These are phyloP conservation scores for Lysiphlebus fabarum DNA, from an alignment of 1,140 invertebrate genomes.

Conservation along the genomic window DNA sequence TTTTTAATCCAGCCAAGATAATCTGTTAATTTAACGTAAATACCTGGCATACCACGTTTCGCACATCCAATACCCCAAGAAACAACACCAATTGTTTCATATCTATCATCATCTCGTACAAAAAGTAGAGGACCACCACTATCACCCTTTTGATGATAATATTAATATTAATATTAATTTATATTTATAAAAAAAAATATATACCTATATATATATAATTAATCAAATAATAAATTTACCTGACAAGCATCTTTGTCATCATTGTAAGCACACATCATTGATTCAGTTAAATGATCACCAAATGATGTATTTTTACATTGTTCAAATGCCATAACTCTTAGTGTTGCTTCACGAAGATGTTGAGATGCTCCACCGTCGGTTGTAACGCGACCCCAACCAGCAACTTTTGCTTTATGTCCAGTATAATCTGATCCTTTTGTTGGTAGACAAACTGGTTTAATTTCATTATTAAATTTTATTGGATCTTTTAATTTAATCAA, in stretches of 20 bases:
- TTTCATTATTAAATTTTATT: constrained; percentile 44
- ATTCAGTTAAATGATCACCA: constrained; percentile 48
- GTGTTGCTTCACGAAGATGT: constrained; percentile 55
- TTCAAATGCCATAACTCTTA: constrained; percentile 50
- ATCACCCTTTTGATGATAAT: constrained; percentile 61
- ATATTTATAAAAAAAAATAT: constrained; percentile 2
- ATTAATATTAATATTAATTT: neutral
- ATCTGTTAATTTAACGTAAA: constrained; percentile 59
- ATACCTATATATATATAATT: no score
- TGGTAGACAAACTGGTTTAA: constrained; percentile 60
- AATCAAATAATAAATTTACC: constrained; percentile 38
- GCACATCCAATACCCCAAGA: constrained; percentile 65
- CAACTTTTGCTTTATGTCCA: constrained; percentile 55
- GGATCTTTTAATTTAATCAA: constrained; percentile 54
- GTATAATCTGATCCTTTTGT: constrained; percentile 53
- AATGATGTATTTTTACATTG: constrained; percentile 49
- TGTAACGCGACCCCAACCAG: constrained; percentile 63
- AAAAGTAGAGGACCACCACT: constrained; percentile 58
- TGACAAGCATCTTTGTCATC: constrained; percentile 62
- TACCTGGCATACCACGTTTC: constrained; percentile 56
- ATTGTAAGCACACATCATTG: constrained; percentile 57
- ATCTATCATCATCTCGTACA: constrained; percentile 44
- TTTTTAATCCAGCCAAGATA: constrained; percentile 59
- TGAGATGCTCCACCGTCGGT: constrained; percentile 53
- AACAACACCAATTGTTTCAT: constrained; percentile 46